A percentile compares a stretch with the other conserved stretches of the same genome.
Conservation (phyloP, 1,140 invertebrate species). For the Colletes gigas region DNA sequence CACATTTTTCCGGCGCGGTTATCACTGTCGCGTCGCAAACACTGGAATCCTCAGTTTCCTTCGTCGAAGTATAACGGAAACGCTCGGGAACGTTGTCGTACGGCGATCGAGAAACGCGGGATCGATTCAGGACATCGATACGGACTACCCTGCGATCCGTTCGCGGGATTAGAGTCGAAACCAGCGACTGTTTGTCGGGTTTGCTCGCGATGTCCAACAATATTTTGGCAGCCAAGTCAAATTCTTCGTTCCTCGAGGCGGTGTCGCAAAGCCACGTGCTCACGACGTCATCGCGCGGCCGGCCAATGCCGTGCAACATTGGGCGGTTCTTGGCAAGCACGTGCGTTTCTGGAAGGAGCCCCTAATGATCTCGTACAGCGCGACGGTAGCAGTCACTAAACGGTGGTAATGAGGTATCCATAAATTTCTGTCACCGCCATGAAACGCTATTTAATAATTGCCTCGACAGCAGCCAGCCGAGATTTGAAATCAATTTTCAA, state of each 20-base stretch:
- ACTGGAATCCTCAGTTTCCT: not conserved
- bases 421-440: constrained; percentile 68
- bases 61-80: no score
- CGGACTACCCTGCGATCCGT: constrained; percentile 41
- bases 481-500: constrained; percentile 49
- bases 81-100: no score
- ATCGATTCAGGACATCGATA: constrained; percentile 25
- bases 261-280: constrained; percentile 69
- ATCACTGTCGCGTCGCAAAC: constrained; percentile 12
- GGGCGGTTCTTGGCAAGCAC: constrained; percentile 77
- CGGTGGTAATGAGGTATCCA: constrained; percentile 71
- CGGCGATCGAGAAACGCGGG: not conserved
- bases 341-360: constrained; percentile 65
- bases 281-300: constrained; percentile 57
- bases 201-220: constrained; percentile 60
- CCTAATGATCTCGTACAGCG: constrained; percentile 73
- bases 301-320: constrained; percentile 53
- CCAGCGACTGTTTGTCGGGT: constrained; percentile 60
- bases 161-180: constrained; percentile 61
- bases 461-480: constrained; percentile 34
- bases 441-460: constrained; percentile 65
- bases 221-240: constrained; percentile 68
- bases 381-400: constrained; percentile 65
- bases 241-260: constrained; percentile 70
- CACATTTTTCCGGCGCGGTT: constrained; percentile 4